These are phyloP conservation scores for Agrilus biguttatus DNA, from an alignment of 2,888 invertebrate species.

Conservation along the genomic window DNA sequence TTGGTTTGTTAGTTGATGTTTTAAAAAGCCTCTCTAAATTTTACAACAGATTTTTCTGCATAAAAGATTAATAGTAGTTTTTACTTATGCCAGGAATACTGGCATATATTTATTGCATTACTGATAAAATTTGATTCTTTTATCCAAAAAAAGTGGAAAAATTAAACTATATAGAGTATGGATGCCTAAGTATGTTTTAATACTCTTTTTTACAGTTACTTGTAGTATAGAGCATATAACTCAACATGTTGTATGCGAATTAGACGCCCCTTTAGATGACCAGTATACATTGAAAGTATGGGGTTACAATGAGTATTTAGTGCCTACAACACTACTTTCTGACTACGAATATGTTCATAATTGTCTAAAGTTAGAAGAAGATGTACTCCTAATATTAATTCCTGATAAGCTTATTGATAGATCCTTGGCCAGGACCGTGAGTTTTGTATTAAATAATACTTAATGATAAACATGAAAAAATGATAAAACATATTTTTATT, in stretches of 20 bases:
- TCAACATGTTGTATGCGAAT: slow-evolving; percentile 65
- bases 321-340: slow-evolving; percentile 66
- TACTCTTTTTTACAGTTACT: slow-evolving; percentile 43
- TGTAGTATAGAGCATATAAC: slow-evolving; percentile 77
- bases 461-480: neutral
- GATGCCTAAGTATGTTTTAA: too few species aligned
- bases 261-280: slow-evolving; percentile 43
- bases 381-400: slow-evolving; percentile 56
- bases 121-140: too few species aligned
- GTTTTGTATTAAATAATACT: slow-evolving; percentile 12
- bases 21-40: too few species aligned
- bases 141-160: too few species aligned
- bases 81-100: too few species aligned
- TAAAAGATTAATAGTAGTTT: too few species aligned
- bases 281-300: slow-evolving; percentile 58
- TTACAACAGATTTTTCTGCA: too few species aligned
- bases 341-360: slow-evolving; percentile 90
- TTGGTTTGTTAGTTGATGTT: too few species aligned
- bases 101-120: too few species aligned
- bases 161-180: too few species aligned
- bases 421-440: slow-evolving; percentile 61
- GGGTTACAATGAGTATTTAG: slow-evolving; percentile 81
- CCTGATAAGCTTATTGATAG: slow-evolving; percentile 52
- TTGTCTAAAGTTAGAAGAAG: slow-evolving; percentile 84
- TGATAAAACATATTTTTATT: neutral